Percentiles rank a stretch among this genome's conserved stretches.
These are phyloP conservation scores for Yponomeuta sedellus DNA, from an alignment of 2,888 invertebrate genomes.

Conservation along the genomic window DNA sequence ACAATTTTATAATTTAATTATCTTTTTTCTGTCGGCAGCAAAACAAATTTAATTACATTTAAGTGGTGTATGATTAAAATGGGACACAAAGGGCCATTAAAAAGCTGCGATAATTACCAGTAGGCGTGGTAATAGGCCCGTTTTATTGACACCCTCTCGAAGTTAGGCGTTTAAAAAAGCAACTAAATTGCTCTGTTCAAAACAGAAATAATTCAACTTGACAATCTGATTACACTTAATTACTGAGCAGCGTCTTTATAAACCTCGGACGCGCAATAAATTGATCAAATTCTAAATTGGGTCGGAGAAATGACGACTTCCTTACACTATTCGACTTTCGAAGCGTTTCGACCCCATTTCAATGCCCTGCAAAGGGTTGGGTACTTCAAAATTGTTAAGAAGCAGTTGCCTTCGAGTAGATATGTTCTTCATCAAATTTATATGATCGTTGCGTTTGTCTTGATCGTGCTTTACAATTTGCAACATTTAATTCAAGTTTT, in stretches of 20 bases:
- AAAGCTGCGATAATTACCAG: conserved; percentile 1
- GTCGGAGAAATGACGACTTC: background rate
- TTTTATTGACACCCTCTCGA: conserved; percentile 10
- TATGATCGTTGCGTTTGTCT: conserved; percentile 34
- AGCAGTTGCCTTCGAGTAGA: conserved; percentile 30
- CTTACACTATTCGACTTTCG: conserved; percentile 27
- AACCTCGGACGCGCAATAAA: background rate
- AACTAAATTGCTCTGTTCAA: background rate
- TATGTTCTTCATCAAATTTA: conserved; percentile 35
- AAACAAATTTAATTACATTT: conserved; percentile 5
- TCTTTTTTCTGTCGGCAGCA: background rate
- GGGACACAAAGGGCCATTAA: background rate
- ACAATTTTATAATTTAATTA: conserved; percentile 38
- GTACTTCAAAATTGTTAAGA: conserved; percentile 47
- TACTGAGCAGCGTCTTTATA: background rate
- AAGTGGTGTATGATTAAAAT: conserved; percentile 13
- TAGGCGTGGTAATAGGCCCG: conserved; percentile 5
- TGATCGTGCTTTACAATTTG: conserved; percentile 47
- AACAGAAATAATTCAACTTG: background rate
- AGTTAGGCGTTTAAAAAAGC: background rate
- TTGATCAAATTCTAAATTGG: background rate
- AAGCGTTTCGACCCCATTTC: conserved; percentile 49
- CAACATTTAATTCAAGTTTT: conserved; percentile 51
- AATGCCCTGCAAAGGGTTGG: conserved; percentile 46
- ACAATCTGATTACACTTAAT: background rate